These are phyloP conservation scores for Minunthozetes semirufus DNA, from an alignment of 2,888 invertebrate genomes.

Conservation along the genomic window DNA sequence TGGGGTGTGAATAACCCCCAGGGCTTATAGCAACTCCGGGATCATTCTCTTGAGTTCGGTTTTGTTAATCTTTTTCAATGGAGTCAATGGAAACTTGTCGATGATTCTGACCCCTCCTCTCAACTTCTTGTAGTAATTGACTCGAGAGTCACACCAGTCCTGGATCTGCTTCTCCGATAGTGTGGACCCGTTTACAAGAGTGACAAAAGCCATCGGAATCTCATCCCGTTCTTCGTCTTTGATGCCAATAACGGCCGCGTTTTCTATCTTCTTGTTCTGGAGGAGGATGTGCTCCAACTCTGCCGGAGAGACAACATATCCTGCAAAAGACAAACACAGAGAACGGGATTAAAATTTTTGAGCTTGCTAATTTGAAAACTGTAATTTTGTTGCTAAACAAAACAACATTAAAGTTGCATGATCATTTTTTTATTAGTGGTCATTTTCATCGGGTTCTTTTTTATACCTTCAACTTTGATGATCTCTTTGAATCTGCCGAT, in stretches of 20 bases:
- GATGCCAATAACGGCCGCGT: background rate
- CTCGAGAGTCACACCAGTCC: background rate
- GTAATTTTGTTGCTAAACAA: background rate
- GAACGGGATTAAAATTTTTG: too few relatives aligned
- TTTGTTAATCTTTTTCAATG: background rate
- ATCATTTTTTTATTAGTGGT: too few relatives aligned
- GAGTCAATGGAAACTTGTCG: background rate
- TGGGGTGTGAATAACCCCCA: too few relatives aligned
- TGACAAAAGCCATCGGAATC: slow-evolving; percentile 3
- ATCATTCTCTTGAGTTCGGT: slow-evolving; percentile 1
- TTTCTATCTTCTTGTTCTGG: background rate
- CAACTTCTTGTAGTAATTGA: slow-evolving; percentile 6
- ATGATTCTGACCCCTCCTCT: slow-evolving; percentile 3
- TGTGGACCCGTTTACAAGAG: background rate
- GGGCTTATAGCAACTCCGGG: background rate
- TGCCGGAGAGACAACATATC: background rate
- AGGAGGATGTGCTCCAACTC: slow-evolving; percentile 7
- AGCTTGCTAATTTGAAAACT: too few relatives aligned
- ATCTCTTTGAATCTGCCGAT: background rate
- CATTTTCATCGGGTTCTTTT: too few relatives aligned
- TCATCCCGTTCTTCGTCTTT: background rate
- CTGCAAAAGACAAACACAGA: background rate
- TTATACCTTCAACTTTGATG: background rate
- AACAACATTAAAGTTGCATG: too few relatives aligned
- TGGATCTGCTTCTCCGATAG: background rate